Percentiles rank a stretch among this genome's conserved stretches.
Evolutionary conservation across 1,140 invertebrate species (phyloP).

Genomic region (Temnothorax curvispinosus): DNA sequence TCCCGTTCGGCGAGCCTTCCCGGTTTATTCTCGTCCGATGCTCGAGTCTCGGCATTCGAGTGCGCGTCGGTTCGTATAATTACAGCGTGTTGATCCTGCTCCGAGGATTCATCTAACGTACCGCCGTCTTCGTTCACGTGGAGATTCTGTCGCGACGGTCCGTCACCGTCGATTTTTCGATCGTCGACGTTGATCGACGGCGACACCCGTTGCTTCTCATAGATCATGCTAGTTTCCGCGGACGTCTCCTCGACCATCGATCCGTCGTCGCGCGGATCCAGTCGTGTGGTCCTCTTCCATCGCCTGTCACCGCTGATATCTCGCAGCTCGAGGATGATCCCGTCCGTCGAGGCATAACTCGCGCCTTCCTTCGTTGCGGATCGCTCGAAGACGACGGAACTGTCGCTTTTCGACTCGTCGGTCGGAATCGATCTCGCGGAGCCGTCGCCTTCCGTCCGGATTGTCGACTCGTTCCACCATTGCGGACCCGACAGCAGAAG

Average conservation of each 20-base stretch:
- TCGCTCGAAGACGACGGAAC: neutral
- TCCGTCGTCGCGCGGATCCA: neutral
- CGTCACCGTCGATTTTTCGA: conserved; percentile 8
- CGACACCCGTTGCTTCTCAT: conserved; percentile 13
- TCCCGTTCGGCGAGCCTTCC: neutral
- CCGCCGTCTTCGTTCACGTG: neutral
- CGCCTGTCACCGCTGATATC: conserved; percentile 38
- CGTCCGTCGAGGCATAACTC: neutral
- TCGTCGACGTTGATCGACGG: conserved; percentile 17
- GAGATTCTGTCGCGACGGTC: neutral
- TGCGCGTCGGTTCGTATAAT: conserved; percentile 20
- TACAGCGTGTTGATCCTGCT: conserved; percentile 7
- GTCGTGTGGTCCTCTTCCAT: conserved; percentile 16
- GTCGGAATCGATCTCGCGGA: neutral
- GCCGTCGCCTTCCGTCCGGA: conserved; percentile 2
- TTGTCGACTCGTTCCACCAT: conserved; percentile 52
- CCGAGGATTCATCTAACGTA: neutral
- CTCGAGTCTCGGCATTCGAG: neutral
- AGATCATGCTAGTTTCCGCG: conserved; percentile 19
- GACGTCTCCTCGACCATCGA: conserved; percentile 20
- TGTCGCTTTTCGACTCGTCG: neutral
- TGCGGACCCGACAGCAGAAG: conserved; percentile 65
- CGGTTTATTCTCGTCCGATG: neutral
- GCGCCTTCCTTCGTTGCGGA: neutral
- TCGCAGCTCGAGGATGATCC: neutral